These are phyloP conservation scores for Miniopterus natalensis DNA, from an alignment of 2,113 vertebrate genomes.

Conservation along the genomic window DNA sequence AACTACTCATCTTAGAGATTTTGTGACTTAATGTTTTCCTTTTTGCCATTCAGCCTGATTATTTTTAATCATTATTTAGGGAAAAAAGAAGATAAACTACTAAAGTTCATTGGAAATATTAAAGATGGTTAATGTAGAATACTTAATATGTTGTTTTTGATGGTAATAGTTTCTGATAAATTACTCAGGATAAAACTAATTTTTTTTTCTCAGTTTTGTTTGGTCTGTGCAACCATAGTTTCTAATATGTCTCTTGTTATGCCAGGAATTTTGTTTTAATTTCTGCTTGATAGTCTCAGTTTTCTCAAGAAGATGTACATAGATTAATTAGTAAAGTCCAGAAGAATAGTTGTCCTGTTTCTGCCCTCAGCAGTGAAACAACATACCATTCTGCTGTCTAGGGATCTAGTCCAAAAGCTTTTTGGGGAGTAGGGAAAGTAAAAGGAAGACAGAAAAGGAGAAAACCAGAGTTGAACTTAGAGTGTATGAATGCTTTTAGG, in stretches of 20 bases:
- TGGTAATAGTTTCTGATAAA: conserved; percentile 20
- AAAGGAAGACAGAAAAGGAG: not conserved
- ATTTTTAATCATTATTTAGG: conserved; percentile 1
- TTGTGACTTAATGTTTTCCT: conserved; percentile 10
- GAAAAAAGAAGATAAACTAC: not conserved
- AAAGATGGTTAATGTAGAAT: not conserved
- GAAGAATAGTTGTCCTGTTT: conserved; percentile 46
- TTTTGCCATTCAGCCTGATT: conserved; percentile 7
- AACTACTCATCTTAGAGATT: not conserved
- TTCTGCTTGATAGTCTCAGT: conserved; percentile 40
- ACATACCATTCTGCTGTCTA: conserved; percentile 10
- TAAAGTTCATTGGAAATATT: not conserved
- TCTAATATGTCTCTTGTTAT: not conserved
- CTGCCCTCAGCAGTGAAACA: conserved; percentile 30
- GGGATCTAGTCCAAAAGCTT: conserved; percentile 9
- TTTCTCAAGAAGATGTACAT: conserved; percentile 48
- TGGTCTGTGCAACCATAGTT: conserved; percentile 1
- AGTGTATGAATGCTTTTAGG: not conserved
- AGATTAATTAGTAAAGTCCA: conserved; percentile 8
- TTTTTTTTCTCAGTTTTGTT: conserved; percentile 34
- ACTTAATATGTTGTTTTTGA: not conserved
- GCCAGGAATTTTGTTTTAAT: conserved; percentile 63
- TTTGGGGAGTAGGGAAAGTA: not conserved
- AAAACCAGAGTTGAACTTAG: not conserved
- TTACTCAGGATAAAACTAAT: not conserved